A percentile compares a stretch with the other conserved stretches of the same genome.
Conservation (phyloP, 2,113 vertebrate genomes). For the Kobus ellipsiprymnus region DNA sequence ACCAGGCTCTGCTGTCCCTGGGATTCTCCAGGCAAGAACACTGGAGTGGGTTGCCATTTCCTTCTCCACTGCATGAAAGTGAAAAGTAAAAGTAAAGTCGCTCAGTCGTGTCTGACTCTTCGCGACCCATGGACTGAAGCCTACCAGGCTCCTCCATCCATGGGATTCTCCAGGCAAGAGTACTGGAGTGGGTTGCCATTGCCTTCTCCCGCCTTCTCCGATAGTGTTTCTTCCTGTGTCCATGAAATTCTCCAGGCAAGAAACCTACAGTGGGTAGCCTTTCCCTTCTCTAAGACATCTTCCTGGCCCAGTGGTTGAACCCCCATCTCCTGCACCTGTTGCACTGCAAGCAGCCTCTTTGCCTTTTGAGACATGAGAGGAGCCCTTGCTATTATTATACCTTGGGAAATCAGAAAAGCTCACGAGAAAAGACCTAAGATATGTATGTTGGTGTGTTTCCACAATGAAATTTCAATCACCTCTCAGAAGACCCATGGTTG, state of each 20-base stretch:
- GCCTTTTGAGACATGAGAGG: not conserved
- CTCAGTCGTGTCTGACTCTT: too few relatives aligned
- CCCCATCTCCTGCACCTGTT: not conserved
- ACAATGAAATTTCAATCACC: not conserved
- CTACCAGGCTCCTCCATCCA: too few relatives aligned
- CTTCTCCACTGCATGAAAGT: too few relatives aligned
- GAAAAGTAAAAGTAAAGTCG: too few relatives aligned
- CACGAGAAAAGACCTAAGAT: not conserved
- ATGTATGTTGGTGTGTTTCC: not conserved
- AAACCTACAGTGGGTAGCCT: not conserved
- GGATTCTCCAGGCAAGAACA: too few relatives aligned
- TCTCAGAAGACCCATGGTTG: not conserved
- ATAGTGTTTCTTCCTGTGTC: not conserved
- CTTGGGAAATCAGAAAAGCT: not conserved
- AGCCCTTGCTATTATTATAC: not conserved
- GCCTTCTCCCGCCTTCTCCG: too few relatives aligned
- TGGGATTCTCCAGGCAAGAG: too few relatives aligned
- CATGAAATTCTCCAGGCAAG: not conserved
- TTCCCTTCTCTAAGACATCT: not conserved
- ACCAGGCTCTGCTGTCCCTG: rapidly evolving
- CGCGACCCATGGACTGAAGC: too few relatives aligned
- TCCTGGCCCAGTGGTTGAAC: not conserved
- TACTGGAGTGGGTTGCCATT: too few relatives aligned
- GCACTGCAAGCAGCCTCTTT: not conserved
- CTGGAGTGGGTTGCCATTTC: too few relatives aligned